Conservation (phyloP, 2,888 invertebrate species). For the Catocala fraxini region DNA sequence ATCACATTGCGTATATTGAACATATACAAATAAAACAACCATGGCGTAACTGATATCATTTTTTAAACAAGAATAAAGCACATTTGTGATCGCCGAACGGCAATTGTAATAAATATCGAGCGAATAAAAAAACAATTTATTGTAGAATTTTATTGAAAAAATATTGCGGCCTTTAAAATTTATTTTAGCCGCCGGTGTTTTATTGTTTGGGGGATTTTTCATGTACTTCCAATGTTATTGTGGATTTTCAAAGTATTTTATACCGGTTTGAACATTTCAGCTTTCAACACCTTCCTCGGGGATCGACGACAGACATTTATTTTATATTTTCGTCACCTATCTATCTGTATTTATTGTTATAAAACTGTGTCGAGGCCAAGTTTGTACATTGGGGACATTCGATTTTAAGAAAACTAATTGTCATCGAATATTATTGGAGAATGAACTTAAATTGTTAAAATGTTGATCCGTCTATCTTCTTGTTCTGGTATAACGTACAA, state of each 20-base stretch:
- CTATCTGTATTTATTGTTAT: not conserved
- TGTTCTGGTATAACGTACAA: no score
- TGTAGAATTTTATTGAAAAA: slow-evolving; percentile 52
- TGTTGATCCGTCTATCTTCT: no score
- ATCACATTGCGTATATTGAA: slow-evolving; percentile 20
- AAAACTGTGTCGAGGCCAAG: no score
- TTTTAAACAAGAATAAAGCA: slow-evolving; percentile 36
- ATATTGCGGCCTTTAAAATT: slow-evolving; percentile 29
- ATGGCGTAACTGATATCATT: slow-evolving; percentile 44
- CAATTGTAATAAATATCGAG: slow-evolving; percentile 52
- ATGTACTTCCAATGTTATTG: slow-evolving; percentile 2
- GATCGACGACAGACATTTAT: not conserved
- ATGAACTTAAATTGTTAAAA: no score
- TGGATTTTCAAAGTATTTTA: not conserved
- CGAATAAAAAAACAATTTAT: slow-evolving; percentile 51
- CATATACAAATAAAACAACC: slow-evolving; percentile 31
- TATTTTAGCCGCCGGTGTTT: slow-evolving; percentile 33
- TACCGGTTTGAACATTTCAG: not conserved
- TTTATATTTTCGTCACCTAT: not conserved
- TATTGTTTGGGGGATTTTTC: slow-evolving; percentile 17
- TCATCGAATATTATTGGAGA: no score
- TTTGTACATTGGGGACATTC: no score
- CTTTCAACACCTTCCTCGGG: not conserved
- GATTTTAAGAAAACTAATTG: no score
- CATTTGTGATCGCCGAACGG: slow-evolving; percentile 34